These are phyloP conservation scores for Pollenia labialis DNA, from an alignment of 2,888 invertebrate genomes.

Conservation along the genomic window DNA sequence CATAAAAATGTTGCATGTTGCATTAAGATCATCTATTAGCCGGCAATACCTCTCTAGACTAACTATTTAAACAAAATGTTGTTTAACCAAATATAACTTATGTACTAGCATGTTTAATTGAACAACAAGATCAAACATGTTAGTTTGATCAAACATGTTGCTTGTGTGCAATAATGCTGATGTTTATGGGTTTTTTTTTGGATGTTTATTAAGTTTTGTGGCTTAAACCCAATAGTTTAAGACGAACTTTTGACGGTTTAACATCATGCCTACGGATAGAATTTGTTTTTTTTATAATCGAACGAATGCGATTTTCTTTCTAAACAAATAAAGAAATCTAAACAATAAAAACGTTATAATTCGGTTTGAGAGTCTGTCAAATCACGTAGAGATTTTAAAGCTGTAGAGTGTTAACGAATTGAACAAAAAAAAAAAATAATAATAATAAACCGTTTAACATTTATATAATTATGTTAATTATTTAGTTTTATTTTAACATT, in stretches of 20 bases:
- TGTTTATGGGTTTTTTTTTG: slow-evolving; percentile 2
- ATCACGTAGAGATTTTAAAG: slow-evolving; percentile 7
- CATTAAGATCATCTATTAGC: not conserved
- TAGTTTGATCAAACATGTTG: slow-evolving; percentile 49
- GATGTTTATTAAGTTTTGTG: slow-evolving; percentile 55
- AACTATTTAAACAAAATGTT: no score
- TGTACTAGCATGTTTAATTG: no score
- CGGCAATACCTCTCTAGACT: slow-evolving; percentile 23
- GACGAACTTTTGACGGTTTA: slow-evolving; percentile 76
- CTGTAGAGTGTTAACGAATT: slow-evolving; percentile 30
- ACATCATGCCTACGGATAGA: slow-evolving; percentile 72
- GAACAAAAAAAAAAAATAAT: not conserved
- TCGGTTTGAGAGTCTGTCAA: slow-evolving; percentile 31
- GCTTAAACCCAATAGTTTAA: slow-evolving; percentile 76
- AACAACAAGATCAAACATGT: no score
- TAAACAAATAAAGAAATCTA: not conserved
- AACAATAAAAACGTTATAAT: not conserved
- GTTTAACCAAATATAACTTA: no score
- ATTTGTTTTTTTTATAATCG: not conserved
- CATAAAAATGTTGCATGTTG: slow-evolving; percentile 6
- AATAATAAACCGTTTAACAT: slow-evolving; percentile 2
- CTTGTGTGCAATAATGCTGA: not conserved
- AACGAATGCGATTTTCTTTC: slow-evolving; percentile 9
- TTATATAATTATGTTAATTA: slow-evolving; percentile 50
- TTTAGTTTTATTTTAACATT: not conserved